Evolutionary conservation across 2,113 vertebrate species (phyloP), one percentile per base, ranked within the genome.

Genomic region (Gobius niger): DNA sequence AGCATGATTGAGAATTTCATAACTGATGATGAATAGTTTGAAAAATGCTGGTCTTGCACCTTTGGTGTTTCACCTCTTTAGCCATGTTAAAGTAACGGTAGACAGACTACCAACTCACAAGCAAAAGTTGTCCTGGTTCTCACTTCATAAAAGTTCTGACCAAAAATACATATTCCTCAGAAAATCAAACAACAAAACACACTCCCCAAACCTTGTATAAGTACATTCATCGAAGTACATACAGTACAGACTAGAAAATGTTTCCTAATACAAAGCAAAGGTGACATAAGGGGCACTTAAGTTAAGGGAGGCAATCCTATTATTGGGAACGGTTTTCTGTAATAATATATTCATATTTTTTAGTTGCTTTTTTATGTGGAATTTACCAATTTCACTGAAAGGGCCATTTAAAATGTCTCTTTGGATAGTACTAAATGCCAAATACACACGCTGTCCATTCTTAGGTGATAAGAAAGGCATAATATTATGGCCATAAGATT

Each of bases 11-110:
- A 76, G 72, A n/a, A 76, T 70, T 50, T 79, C 18, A 74, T 77
- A 82, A 67, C 44, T 57, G 64, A 4, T 57, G 64, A 4, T 4
- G 40, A 73, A 56, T 87, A 63, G 73, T 67, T 76, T 7, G 73
- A 68, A 78, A 74, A 76, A 83, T 78, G 75, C 68, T 84, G 79
- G 71, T 85, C 80, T 44, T 68, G 78, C 76, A 84, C 76, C 73
- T 82, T 47, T 62, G 75, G 68, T 82, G 73, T 83, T 66, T 34
- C 51, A 74, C 46, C 16, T 42, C 54, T 68, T 74, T 47, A 76
- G 14, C 52, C 2, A 3, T 42, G 34, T 75, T 80, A 44, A 77
- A 78, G 81, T 54, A 40, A 68, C 44, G 69, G 60, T 64, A 65
- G 77, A 70, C 51, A 47, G 63, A 65, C 79, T 71, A 18, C 53